A percentile compares a stretch with the other conserved stretches of the same genome.
These are phyloP conservation scores for Idaea straminata DNA, from an alignment of 2,888 invertebrate species.

Conservation along the genomic window DNA sequence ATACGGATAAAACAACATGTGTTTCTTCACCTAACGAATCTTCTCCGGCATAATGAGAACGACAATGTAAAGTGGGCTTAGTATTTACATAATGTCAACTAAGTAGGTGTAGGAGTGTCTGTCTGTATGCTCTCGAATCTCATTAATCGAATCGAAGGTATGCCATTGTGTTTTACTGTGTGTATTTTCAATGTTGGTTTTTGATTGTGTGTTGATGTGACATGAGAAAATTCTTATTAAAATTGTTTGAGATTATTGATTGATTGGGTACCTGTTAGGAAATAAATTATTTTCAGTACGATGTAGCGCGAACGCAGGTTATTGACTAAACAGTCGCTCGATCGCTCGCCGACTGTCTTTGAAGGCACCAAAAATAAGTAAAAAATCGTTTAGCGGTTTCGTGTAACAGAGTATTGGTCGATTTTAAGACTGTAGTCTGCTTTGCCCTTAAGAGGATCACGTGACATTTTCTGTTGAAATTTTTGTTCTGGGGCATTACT, in stretches of 20 bases:
- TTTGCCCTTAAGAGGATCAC: no score
- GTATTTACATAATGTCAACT: constrained; percentile 80
- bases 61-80: constrained; percentile 75
- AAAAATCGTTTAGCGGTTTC: no score
- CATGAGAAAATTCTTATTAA: background rate
- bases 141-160: constrained; percentile 76
- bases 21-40: constrained; percentile 81
- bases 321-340: no score
- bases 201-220: background rate
- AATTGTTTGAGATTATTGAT: background rate
- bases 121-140: constrained; percentile 53
- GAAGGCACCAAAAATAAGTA: no score
- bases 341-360: no score
- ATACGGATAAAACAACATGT: constrained; percentile 76
- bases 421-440: no score
- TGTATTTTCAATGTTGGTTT: constrained; percentile 65
- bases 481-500: no score
- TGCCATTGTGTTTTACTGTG: constrained; percentile 67
- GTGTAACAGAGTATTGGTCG: no score
- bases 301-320: no score
- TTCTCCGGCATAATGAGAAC: constrained; percentile 75
- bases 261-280: background rate
- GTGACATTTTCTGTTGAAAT: no score
- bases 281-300: background rate
- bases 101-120: constrained; percentile 77